phyloP scores from a whole-genome alignment of 2,888 invertebrate species.

The Pyrrhosoma nymphula region DNA sequence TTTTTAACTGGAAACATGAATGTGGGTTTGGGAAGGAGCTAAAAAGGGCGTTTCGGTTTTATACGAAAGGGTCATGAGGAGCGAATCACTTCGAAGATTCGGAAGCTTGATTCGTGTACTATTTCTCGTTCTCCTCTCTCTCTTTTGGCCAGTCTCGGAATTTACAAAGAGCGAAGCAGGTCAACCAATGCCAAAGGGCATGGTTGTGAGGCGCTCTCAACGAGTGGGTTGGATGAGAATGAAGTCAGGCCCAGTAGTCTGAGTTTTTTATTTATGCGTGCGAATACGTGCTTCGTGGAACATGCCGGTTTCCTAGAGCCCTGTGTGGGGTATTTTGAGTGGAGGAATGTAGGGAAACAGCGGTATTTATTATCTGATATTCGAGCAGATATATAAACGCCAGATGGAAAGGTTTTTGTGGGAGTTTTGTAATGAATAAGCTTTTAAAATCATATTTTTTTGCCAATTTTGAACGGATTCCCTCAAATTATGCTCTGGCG shows the following conservation, averaged over 20 bases:
- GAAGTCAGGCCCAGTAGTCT: background rate
- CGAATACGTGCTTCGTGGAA: background rate
- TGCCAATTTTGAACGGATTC: too few species aligned
- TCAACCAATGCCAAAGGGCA: background rate
- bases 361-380: too few species aligned
- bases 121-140: background rate
- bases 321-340: too few species aligned
- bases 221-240: background rate
- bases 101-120: background rate
- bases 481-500: too few species aligned
- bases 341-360: too few species aligned
- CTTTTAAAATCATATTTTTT: too few species aligned
- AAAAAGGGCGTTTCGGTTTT: background rate
- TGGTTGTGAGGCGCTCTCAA: too few species aligned
- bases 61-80: background rate
- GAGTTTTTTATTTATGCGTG: background rate
- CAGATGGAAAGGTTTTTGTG: too few species aligned
- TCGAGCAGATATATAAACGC: too few species aligned
- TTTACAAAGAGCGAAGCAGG: background rate
- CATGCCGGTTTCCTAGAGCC: background rate
- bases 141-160: background rate
- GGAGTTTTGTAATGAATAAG: too few species aligned
- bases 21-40: background rate
- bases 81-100: background rate
- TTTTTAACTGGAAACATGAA: background rate